Conservation (phyloP, 2,797 vertebrate species). For the Chaenodraco wilsoni region DNA sequence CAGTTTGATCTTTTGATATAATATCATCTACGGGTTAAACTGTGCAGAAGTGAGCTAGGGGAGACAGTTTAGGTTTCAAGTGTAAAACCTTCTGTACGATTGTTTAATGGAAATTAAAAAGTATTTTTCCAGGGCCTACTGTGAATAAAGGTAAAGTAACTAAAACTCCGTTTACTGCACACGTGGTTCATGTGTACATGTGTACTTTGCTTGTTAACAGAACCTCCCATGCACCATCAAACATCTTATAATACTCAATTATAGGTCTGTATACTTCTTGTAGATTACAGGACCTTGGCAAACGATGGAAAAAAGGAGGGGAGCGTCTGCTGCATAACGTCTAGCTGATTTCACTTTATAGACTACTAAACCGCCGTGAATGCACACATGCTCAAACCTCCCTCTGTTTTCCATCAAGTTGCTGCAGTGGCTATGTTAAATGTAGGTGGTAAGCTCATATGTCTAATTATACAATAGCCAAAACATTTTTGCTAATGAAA, state of each 20-base stretch:
- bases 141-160: constrained; percentile 51
- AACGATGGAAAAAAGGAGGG: constrained; percentile 63
- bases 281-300: constrained; percentile 72
- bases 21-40: constrained; percentile 72
- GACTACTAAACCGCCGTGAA: constrained; percentile 72
- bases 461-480: constrained; percentile 88
- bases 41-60: constrained; percentile 24
- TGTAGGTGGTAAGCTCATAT: constrained; percentile 87
- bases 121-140: constrained; percentile 18
- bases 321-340: constrained; percentile 64
- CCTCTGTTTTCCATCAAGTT: constrained; percentile 82
- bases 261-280: constrained; percentile 67
- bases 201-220: constrained; percentile 70
- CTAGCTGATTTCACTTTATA: constrained; percentile 74
- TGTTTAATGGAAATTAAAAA: constrained; percentile 2
- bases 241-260: constrained; percentile 74
- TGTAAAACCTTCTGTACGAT: constrained; percentile 31
- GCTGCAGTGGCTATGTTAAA: constrained; percentile 82
- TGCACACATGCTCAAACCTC: constrained; percentile 71
- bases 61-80: constrained; percentile 14
- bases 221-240: constrained; percentile 71
- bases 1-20: constrained; percentile 81
- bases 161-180: constrained; percentile 45
- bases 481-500: constrained; percentile 88
- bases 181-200: constrained; percentile 48